Base-by-base conservation (phyloP, 2,797 vertebrate genomes). In the Clarias platycephalus region DNA sequence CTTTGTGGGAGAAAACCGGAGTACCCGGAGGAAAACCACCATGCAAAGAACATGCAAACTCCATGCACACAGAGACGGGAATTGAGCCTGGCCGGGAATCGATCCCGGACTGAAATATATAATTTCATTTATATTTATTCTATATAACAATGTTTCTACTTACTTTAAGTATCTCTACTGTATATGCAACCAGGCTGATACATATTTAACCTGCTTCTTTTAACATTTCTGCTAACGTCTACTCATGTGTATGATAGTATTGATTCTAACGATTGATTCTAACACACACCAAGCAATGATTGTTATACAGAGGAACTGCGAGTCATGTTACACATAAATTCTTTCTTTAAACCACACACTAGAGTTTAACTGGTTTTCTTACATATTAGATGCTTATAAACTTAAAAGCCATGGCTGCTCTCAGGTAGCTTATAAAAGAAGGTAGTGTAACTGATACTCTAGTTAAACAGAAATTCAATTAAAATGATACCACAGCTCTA, bases 271-370 rank as follows among this genome's bases (percentile, higher is more conserved):
- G 70, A 53, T 49, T n/a, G n/a, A n/a, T n/a, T n/a, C n/a, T n/a
- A n/a, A 24, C 2, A 9, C 44, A 57, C 44, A 75, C 28, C 1
- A 9, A 75, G 72, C 49, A 75, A 9, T 53, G 71, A n/a, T n/a
- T 28, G 16, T 18, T 57, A 55, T 20, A 16, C 72, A 57, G 72
- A 76, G 55, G 28, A 77, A 24, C 16, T 34, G 72, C 2, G 74
- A 34, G 53, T 76, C 74, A 4, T 16, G 75, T 60, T 60, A 78
- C 31, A 40, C 57, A 62, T 24, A 5, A n/a, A 64, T 28, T 28
- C 79, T 55, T 66, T 53, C 44, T 81, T 10, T n/a, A 66, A 66
- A 80, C 60, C 40, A 49, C 78, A 80, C 37, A 80, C n/a, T 80
- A 77, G 18, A 37, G 31, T 24, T 77, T 12, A 60, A 60, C 22